Conservation (phyloP, 37 sponge, comb jelly and placozoan genomes). For the Spongilla lacustris region DNA sequence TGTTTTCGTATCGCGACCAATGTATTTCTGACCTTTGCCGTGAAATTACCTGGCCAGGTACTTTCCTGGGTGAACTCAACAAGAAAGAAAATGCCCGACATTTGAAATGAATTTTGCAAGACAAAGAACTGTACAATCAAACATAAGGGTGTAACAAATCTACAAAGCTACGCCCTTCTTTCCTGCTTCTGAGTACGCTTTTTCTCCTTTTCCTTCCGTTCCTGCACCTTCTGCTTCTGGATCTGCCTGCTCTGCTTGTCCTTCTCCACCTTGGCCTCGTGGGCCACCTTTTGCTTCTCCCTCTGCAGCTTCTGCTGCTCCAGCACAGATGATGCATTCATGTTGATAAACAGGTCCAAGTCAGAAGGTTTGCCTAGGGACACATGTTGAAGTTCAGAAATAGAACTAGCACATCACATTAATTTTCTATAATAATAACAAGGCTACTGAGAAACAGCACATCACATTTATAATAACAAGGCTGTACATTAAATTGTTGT, state of each 20-base stretch:
- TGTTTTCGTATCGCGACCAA: no score
- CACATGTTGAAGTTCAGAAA: background rate
- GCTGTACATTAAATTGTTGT: no score
- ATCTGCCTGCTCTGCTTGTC: constrained; percentile 48
- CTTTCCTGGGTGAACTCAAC: no score
- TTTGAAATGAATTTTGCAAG: background rate
- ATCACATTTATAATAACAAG: no score
- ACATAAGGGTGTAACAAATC: background rate
- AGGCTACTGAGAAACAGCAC: no score
- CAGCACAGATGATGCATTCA: constrained; percentile 18
- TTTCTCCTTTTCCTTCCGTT: constrained; percentile 71
- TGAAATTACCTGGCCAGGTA: no score
- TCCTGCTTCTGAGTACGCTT: constrained; percentile 78
- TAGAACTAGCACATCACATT: no score
- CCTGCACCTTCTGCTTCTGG: constrained; percentile 68
- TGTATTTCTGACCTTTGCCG: no score
- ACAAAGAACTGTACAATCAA: background rate
- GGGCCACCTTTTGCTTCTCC: constrained; percentile 53
- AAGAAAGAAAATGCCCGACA: background rate
- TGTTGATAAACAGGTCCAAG: constrained; percentile 46
- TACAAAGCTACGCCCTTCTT: constrained; percentile 51
- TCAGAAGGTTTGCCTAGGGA: background rate
- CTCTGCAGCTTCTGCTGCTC: constrained; percentile 37
- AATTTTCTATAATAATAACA: no score
- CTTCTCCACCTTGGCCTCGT: constrained; percentile 58